Evolutionary conservation across 2,888 invertebrate genomes (phyloP), one percentile per base, ranked within the genome.

Genomic region (Diaperis boleti): DNA sequence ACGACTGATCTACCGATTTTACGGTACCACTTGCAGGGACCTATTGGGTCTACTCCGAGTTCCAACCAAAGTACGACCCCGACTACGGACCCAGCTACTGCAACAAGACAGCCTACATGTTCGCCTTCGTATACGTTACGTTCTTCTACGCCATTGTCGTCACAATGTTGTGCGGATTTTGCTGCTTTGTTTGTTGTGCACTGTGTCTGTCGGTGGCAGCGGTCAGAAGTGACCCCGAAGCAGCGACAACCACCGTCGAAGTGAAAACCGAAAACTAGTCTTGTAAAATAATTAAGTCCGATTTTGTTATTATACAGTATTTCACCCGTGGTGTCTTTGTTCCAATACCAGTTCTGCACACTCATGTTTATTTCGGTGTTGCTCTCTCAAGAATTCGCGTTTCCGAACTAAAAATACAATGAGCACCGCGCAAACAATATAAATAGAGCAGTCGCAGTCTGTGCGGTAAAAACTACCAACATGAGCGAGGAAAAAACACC

Each of bases 81-180:
- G 6, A 13, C 2, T 57, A 62, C 41, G 68, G 63, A 10, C 61
- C 56, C 60, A 17, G 47, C 2, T 78, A 77, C 59, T 79, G 79
- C 68, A 69, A 77, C 56, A 77, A 77, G 65, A 75, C 74, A n/a
- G 72, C 75, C 0, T 79, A 78, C 44, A 52, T 75, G 62, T 70
- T 77, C 39, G 76, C 78, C 5, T 78, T 79, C 65, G 65, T 71
- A 54, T 74, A 76, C 39, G 39, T 78, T 2, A 70, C 73, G 0
- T 22, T 73, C 6, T 26, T 71, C 11, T 71, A 72, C 29, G 70
- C 70, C 3, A 15, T 72, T 3, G 7, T 69, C 2, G 3, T 71
- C 1, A 59, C 69, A 7, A 41, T 72, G 0, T 1, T 72, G 1
- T 15, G 62, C n/a, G 71, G 74, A 42, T 75, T 72, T 52, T 45